Conservation (phyloP, 2,888 invertebrate genomes). For the Onchidella celtica region DNA sequence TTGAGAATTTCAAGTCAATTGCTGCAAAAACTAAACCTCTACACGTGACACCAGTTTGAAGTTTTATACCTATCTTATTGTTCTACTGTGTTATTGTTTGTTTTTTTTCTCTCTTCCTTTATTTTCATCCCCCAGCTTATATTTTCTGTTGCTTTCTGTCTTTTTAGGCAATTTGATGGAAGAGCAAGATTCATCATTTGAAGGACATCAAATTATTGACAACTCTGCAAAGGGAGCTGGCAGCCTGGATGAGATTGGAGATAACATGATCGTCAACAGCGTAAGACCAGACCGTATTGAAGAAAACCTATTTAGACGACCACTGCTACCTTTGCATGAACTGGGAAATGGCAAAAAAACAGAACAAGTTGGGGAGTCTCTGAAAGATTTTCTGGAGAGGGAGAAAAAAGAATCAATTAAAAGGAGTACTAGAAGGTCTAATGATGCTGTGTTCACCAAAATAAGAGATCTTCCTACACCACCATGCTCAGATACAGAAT, state of each 20-base stretch:
- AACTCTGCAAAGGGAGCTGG: background rate
- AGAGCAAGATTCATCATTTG: background rate
- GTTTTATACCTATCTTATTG: too few species aligned
- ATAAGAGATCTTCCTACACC: background rate
- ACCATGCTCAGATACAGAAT: slow-evolving; percentile 18
- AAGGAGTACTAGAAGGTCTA: background rate
- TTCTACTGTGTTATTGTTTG: too few species aligned
- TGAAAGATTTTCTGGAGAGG: background rate
- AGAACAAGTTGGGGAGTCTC: background rate
- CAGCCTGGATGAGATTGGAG: background rate
- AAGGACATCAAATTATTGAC: background rate
- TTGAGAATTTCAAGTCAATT: too few species aligned
- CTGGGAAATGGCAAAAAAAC: background rate
- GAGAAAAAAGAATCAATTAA: background rate
- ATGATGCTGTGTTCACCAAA: background rate
- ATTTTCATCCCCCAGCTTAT: too few species aligned
- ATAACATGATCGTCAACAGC: background rate
- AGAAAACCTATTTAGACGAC: background rate
- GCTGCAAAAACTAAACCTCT: too few species aligned
- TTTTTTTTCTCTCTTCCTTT: too few species aligned
- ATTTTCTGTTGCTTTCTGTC: background rate
- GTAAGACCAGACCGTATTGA: background rate
- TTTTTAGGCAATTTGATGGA: background rate
- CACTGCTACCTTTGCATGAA: background rate
- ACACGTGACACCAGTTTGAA: too few species aligned